phyloP scores from a whole-genome alignment of 2,888 invertebrate species.

The Andrena haemorrhoa region DNA sequence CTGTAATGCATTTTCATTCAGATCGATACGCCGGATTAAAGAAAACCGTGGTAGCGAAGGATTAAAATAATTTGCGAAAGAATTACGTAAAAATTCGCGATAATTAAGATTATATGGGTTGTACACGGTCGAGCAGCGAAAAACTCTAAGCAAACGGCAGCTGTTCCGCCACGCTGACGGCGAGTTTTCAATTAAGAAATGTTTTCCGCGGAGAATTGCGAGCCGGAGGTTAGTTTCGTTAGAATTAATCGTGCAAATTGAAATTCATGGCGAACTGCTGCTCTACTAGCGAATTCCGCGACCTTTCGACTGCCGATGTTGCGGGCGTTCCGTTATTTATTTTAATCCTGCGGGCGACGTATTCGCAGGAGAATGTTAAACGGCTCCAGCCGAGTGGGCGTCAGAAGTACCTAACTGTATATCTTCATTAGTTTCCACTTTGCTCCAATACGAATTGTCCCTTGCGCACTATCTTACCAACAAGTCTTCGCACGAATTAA shows the following conservation, averaged over 20 bases:
- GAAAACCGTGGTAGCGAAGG: neutral
- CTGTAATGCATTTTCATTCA: too few species aligned
- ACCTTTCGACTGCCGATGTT: neutral
- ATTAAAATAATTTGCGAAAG: constrained; percentile 30
- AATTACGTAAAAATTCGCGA: neutral
- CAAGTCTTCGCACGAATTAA: neutral
- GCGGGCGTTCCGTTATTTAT: constrained; percentile 10
- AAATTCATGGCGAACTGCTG: constrained; percentile 61
- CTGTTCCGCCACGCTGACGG: constrained; percentile 27
- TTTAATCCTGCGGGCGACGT: constrained; percentile 14
- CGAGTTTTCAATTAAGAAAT: constrained; percentile 61
- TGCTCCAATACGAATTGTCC: neutral
- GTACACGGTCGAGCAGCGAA: neutral
- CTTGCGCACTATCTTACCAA: neutral
- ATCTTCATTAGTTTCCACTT: neutral
- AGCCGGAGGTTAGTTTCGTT: constrained; percentile 59
- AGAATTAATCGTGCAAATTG: constrained; percentile 72
- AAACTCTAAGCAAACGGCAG: constrained; percentile 23
- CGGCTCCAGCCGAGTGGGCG: neutral
- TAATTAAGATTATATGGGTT: constrained; percentile 19
- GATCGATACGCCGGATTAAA: neutral
- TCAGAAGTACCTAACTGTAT: neutral
- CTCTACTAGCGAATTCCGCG: constrained; percentile 9
- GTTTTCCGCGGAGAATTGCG: constrained; percentile 47
- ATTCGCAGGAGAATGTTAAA: neutral